Base-by-base conservation (phyloP, 2,888 invertebrate genomes). In the Andrena dorsata region DNA sequence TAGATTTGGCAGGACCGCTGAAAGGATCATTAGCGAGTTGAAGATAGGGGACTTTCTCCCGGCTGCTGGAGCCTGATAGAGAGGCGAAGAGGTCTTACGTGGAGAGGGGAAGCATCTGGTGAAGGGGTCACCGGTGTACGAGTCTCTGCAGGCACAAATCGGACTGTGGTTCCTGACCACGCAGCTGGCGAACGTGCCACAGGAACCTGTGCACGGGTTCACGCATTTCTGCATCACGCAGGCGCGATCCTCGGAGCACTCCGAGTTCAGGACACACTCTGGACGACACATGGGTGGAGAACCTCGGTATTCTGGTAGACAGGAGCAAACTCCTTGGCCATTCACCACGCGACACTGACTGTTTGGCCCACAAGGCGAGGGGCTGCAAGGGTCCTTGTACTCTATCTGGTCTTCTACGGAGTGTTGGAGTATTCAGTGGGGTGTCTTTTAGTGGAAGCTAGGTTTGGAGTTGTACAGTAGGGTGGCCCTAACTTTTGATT, bases 101-200 rank as follows among this genome's bases (percentile, higher is more conserved):
- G 93, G 92, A 83, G 92, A 90, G 90, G 96, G 95, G 82, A 95
- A 95, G 91, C 97, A 97, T 93, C 96, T 96, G 47, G 96, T 95
- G 90, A 97, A 97, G 82, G 97, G 97, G 95, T 97, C 97, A 16
- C 98, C 98, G 2, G 97, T 97, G 93, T 95, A 96, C 32, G 96
- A 96, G 47, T 94, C 90, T 2, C 96, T 95, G 90, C 98, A 98
- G 85, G 96, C 96, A 91, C 98, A 98, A 79, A 97, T 96, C 0
- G 97, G 97, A 92, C 97, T 97, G 92, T 98, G 98, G 91, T 97
- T 97, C 77, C 97, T 96, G 10, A 97, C 97, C 87, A 96, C 95
- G 90, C 98, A 98, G 89, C 96, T 96, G 47, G 98, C 96, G 91
- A 96, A 96, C 65, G 95, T 94, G 69, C 98, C 98, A 90, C 98